Conservation (phyloP, 2,113 vertebrate genomes). For the Semicossyphus pulcher region DNA sequence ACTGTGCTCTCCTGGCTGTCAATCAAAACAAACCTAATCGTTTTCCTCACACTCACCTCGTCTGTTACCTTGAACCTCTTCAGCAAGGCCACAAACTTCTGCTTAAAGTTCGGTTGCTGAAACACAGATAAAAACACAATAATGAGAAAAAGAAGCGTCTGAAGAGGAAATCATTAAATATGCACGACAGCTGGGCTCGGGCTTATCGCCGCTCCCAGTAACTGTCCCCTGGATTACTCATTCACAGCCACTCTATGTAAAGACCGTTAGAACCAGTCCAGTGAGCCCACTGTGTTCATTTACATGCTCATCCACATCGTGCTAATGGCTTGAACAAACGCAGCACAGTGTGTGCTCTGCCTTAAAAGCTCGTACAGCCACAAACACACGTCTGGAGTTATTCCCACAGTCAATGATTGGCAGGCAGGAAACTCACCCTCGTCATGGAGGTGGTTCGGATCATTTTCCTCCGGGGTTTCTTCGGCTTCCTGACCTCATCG, state of each 20-base stretch:
- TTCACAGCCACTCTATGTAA: constrained; percentile 64
- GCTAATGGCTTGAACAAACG: constrained; percentile 72
- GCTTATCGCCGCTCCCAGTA: constrained; percentile 54
- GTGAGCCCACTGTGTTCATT: constrained; percentile 64
- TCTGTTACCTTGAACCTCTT: constrained; percentile 88
- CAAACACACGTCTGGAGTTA: constrained; percentile 44
- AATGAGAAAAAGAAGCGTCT: not conserved
- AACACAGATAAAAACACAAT: constrained; percentile 15
- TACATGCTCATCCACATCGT: constrained; percentile 62
- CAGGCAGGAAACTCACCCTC: constrained; percentile 72
- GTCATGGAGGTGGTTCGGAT: constrained; percentile 85
- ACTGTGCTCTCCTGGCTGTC: constrained; percentile 5
- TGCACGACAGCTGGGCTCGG: constrained; percentile 40
- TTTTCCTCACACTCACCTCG: constrained; percentile 77
- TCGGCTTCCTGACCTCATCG: constrained; percentile 85
- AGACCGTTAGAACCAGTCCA: constrained; percentile 67
- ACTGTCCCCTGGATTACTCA: constrained; percentile 69
- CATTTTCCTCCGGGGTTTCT: constrained; percentile 85
- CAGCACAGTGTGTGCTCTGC: constrained; percentile 49
- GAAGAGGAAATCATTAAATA: constrained; percentile 40
- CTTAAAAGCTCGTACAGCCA: constrained; percentile 60
- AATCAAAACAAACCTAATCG: constrained; percentile 26
- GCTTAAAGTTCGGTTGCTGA: constrained; percentile 88
- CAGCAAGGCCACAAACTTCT: constrained; percentile 87
- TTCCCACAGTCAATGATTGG: constrained; percentile 65